Conservation (phyloP, 1,140 invertebrate species). For the Propsilocerus akamusi region DNA sequence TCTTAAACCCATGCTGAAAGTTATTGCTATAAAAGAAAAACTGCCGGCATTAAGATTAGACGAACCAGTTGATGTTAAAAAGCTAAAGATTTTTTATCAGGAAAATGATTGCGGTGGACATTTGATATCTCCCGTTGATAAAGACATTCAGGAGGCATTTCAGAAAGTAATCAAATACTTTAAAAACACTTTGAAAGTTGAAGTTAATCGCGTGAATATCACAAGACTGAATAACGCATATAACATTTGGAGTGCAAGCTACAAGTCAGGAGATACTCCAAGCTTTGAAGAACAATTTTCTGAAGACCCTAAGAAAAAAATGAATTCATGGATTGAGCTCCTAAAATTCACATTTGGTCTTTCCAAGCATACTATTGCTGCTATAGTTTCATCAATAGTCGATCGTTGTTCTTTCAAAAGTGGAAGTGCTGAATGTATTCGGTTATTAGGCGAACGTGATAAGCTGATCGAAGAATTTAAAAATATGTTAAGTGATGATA, state of each 20-base stretch:
- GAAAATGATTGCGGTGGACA: constrained; percentile 58
- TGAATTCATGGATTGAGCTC: constrained; percentile 43
- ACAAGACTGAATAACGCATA: constrained; percentile 21
- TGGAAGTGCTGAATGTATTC: constrained; percentile 33
- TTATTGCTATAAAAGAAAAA: constrained; percentile 42
- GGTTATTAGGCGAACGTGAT: constrained; percentile 29
- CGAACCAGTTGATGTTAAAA: constrained; percentile 38
- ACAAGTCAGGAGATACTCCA: constrained; percentile 38
- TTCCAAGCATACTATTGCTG: constrained; percentile 75
- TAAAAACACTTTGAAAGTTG: constrained; percentile 33
- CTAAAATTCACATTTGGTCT: constrained; percentile 48
- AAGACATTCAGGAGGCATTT: constrained; percentile 52
- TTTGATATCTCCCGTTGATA: constrained; percentile 48
- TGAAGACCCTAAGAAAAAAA: constrained; percentile 35
- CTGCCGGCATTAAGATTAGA: constrained; percentile 44
- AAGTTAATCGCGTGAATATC: constrained; percentile 35
- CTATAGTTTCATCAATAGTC: constrained; percentile 47
- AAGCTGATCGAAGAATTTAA: constrained; percentile 30
- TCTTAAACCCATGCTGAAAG: constrained; percentile 54
- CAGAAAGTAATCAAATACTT: constrained; percentile 40
- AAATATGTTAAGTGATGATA: constrained; percentile 56
- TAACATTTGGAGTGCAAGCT: constrained; percentile 51
- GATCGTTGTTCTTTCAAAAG: constrained; percentile 40
- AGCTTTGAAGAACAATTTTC: constrained; percentile 46
- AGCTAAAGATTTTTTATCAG: constrained; percentile 67